Evolutionary conservation across 2,888 invertebrate genomes (phyloP), one percentile per base, ranked within the genome.

Genomic region (Lamproptera curius): DNA sequence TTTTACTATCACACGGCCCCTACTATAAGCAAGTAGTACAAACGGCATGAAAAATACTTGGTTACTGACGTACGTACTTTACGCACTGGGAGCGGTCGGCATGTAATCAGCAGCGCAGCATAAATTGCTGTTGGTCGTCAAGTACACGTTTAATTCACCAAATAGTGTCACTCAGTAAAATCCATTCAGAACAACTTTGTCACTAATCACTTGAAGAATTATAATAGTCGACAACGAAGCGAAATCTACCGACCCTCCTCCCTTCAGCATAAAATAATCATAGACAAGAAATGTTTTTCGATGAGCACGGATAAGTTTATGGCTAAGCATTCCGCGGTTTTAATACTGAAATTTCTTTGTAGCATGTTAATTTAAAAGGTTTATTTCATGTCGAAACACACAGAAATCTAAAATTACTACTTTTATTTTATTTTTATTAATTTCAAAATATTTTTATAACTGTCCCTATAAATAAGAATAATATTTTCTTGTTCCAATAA

Each of bases 61-160:
- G 69, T 65, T 74, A 79, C 73, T 77, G 81, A 83, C 83, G 82
- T 82, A 78, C 83, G 82, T 82, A 78, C 78, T 76, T 70, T 74
- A 76, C 74, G 76, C 76, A 68, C 70, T 76, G 86, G 86, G 86
- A 87, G 86, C 86, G 86, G 86, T 81, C 86, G 74, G 72, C 79
- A 73, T 73, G 72, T 67, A 73, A 73, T 79, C 73, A 67, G 67
- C 68, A 63, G 59, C 59, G 63, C 62, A 65, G 64, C 63, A 68
- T 64, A 63, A 63, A 53, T 61, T 56, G 57, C 55, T 58, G 56
- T 52, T 53, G 59, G 63, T 53, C 61, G 43, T 61, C 56, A 57
- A 59, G 63, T 68, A 59, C 63, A 69, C 73, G 70, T 58, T 69
- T 64, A 71, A 44, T 71, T 62, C 74, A 78, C 74, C 64, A 69